Conservation (phyloP, 2,888 invertebrate species). For the Blastobasis adustella region DNA sequence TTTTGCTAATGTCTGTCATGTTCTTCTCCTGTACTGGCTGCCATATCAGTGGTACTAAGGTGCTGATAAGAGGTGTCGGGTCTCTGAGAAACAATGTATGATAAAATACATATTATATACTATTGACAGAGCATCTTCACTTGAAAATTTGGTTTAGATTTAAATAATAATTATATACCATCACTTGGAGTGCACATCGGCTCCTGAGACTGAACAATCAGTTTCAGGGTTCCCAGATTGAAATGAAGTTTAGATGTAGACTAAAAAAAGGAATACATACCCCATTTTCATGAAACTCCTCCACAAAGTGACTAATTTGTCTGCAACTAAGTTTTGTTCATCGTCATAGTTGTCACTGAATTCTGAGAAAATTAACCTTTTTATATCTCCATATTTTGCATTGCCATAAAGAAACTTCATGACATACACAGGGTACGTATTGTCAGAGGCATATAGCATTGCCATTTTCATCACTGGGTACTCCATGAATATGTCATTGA, state of each 20-base stretch:
- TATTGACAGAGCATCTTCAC: no score
- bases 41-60: conserved; percentile 48
- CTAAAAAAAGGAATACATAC: conserved; percentile 26
- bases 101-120: no score
- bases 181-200: no score
- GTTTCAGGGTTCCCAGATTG: no score
- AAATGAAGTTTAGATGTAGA: not conserved
- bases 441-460: conserved; percentile 34
- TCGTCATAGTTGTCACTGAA: conserved; percentile 14
- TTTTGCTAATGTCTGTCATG: conserved; percentile 23
- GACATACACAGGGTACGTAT: conserved; percentile 38
- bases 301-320: conserved; percentile 36
- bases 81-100: conserved; percentile 34
- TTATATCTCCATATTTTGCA: conserved; percentile 23
- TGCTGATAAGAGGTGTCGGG: conserved; percentile 52
- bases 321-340: conserved; percentile 22
- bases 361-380: conserved; percentile 32
- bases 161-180: no score
- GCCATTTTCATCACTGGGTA: conserved; percentile 50
- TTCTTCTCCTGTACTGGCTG: conserved; percentile 27
- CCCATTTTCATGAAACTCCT: conserved; percentile 51
- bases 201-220: no score
- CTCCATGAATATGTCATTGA: conserved; percentile 44
- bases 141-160: no score
- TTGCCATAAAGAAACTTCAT: conserved; percentile 34